Conservation (phyloP, 2,888 invertebrate genomes). For the Apamea monoglypha region DNA sequence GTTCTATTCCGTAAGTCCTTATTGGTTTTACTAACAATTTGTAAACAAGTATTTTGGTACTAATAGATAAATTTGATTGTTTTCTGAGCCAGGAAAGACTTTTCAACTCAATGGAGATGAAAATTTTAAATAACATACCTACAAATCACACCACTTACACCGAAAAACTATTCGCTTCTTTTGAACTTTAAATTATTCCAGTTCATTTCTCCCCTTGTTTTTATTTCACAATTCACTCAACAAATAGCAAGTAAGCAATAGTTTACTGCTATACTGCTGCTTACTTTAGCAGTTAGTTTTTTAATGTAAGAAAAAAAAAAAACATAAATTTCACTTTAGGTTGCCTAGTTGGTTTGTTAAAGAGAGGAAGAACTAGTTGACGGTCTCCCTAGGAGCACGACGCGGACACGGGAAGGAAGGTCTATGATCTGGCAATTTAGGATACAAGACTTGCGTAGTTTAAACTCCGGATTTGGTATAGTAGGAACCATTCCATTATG, state of each 20-base stretch:
- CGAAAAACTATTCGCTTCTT: background rate
- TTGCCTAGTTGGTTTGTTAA: slow-evolving; percentile 71
- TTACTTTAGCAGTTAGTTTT: background rate
- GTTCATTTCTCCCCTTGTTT: background rate
- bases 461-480: slow-evolving; percentile 12
- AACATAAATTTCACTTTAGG: slow-evolving; percentile 32
- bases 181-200: background rate
- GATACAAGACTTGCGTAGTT: slow-evolving; percentile 18
- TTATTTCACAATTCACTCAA: background rate
- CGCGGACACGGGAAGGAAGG: slow-evolving; percentile 42
- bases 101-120: background rate
- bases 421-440: slow-evolving; percentile 41
- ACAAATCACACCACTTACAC: background rate
- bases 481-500: slow-evolving; percentile 10
- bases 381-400: slow-evolving; percentile 30
- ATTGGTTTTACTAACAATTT: background rate
- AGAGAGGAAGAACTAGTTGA: slow-evolving; percentile 74
- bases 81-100: background rate
- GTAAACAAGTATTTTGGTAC: background rate
- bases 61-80: background rate
- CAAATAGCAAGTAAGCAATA: background rate
- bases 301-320: background rate
- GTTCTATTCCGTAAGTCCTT: background rate
- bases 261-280: background rate
- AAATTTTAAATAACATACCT: background rate